phyloP scores from a whole-genome alignment of 2,888 invertebrate species.

The Phragmatobia fuliginosa region DNA sequence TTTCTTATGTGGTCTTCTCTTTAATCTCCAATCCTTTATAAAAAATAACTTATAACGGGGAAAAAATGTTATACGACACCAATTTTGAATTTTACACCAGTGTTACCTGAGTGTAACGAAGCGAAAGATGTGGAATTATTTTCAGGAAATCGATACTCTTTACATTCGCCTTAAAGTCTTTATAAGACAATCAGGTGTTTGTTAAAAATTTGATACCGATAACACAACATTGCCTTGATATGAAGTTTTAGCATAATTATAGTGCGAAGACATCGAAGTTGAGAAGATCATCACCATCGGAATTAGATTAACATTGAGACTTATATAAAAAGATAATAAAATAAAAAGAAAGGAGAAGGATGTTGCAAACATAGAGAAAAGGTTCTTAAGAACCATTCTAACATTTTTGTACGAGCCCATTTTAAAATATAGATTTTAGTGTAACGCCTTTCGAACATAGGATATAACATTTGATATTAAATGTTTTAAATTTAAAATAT shows the following conservation, averaged over 20 bases:
- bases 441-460: background rate
- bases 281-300: background rate
- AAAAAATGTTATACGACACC: constrained; percentile 34
- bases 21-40: constrained; percentile 39
- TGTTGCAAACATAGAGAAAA: background rate
- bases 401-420: too few species aligned
- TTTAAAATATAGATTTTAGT: background rate
- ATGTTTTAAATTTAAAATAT: too few species aligned
- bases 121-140: too few species aligned
- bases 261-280: background rate
- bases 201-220: background rate
- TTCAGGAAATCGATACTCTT: background rate
- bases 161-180: too few species aligned
- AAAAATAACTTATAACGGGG: constrained; percentile 32
- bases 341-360: background rate
- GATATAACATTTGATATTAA: background rate
- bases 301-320: background rate
- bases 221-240: background rate
- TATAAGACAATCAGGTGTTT: background rate
- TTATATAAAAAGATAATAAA: too few species aligned
- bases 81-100: background rate
- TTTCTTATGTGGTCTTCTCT: constrained; percentile 44
- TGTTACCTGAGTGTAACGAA: background rate
- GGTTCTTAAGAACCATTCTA: background rate
- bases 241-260: background rate